Evolutionary conservation across 2,797 vertebrate species (phyloP).

Genomic region (Tapera naevia): DNA sequence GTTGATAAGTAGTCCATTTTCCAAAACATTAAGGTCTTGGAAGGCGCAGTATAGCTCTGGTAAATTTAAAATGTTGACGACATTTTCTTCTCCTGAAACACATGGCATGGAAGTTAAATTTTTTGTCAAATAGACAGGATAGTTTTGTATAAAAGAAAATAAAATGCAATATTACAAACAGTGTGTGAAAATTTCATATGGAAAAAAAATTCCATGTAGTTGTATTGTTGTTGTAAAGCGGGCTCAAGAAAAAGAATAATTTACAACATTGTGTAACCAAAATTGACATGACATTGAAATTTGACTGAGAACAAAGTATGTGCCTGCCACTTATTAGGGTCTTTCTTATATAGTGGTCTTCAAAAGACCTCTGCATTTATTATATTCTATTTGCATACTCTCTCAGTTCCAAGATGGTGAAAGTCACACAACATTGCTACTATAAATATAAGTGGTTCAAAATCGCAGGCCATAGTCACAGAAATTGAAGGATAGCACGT

Average conservation of each 20-base stretch:
- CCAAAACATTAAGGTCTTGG: not conserved
- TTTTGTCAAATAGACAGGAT: not conserved
- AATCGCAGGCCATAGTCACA: not conserved
- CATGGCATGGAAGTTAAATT: not conserved
- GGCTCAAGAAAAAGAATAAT: not conserved
- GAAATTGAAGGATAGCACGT: not conserved
- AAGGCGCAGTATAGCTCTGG: not conserved
- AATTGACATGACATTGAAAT: not conserved
- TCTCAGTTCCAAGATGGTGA: not conserved
- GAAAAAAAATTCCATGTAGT: not conserved
- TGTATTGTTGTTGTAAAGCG: not conserved
- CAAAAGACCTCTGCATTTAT: not conserved
- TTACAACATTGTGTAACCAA: not conserved
- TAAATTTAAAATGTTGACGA: not conserved
- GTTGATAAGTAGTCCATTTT: not conserved
- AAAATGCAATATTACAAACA: not conserved
- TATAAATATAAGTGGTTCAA: not conserved
- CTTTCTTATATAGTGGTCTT: not conserved
- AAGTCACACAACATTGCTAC: not conserved
- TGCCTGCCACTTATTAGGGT: not conserved
- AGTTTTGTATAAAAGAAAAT: not conserved
- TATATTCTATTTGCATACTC: rapidly evolving
- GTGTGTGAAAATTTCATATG: not conserved
- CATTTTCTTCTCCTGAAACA: not conserved
- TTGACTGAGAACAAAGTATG: not conserved